Base-by-base conservation (phyloP, 2,888 invertebrate species). In the Linnaemya vulpina region DNA sequence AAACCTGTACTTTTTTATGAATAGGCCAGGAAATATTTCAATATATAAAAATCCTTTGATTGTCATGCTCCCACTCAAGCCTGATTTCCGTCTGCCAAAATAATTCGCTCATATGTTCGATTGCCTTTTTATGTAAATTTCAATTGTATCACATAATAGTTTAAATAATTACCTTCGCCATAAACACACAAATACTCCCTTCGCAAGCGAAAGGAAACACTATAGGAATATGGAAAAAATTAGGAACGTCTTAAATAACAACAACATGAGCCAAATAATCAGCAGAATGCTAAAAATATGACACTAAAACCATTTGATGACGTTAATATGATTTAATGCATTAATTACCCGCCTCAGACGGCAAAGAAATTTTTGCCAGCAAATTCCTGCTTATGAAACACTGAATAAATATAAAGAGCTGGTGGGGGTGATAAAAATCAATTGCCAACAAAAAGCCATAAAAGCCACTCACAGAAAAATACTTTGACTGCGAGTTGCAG, bases 291-390 rank as follows among this genome's bases (percentile, higher is more conserved):
- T n/a, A 53, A 53, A 60, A 75, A 79, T 75, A 79, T 85, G 85
- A 85, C 82, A 82, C 77, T 79, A 76, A 79, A 88, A 90, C 89
- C 89, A 90, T 90, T 90, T 89, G 89, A 89, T 88, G 91, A 89
- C 91, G 90, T 90, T 91, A 91, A 91, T 91, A 90, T 91, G 90
- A 90, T 90, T 91, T 90, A 91, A 90, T 90, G 90, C 90, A 89
- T 91, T 90, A 91, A 90, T 90, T 90, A 90, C 88, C 90, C 89
- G 84, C 89, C 90, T 88, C 67, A 87, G 15, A 62, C 25, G 70
- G 71, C 49, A 71, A 75, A 58, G 3, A 30, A 5, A 3, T 30
- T 75, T 73, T 60, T 30, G 10, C 8, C 51, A 78, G 67, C 62
- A 77, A 78, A 78, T 77, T 70, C 55, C 79, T 78, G 53, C 35